Percentiles rank a stretch among this genome's conserved stretches.
phyloP scores from a whole-genome alignment of 2,888 invertebrate genomes.

The Allolobophora icterica region DNA sequence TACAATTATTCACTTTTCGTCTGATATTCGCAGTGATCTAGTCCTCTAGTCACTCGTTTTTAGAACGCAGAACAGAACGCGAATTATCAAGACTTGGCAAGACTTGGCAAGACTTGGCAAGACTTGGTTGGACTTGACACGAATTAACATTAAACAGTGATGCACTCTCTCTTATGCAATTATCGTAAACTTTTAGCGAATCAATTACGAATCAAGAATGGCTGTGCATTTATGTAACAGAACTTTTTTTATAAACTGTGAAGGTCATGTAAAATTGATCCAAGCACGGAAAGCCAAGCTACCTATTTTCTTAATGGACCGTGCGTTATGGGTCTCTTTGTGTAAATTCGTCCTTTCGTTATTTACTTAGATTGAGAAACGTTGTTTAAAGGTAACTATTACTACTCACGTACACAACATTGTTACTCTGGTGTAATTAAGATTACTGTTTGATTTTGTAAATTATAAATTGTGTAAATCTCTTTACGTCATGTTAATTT shows the following conservation, averaged over 20 bases:
- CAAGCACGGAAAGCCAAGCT: not conserved
- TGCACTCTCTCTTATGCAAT: not conserved
- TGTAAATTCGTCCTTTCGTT: no score
- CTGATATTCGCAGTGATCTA: constrained; percentile 14
- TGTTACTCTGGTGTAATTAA: no score
- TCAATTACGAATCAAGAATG: not conserved
- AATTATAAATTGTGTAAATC: no score
- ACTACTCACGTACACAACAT: no score
- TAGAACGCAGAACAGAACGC: not conserved
- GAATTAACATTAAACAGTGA: not conserved
- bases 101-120: no score
- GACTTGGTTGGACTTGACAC: no score
- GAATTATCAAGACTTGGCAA: not conserved
- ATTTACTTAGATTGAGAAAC: no score
- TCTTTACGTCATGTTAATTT: no score
- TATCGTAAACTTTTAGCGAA: not conserved
- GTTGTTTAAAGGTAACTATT: no score
- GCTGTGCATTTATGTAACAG: not conserved
- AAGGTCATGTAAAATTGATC: not conserved
- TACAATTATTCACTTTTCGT: not conserved
- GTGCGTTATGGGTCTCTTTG: no score
- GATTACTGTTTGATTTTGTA: no score
- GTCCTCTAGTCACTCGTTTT: constrained; percentile 9
- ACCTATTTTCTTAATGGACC: not conserved
- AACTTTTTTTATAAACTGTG: not conserved